Evolutionary conservation across 2,888 invertebrate species (phyloP).

Genomic region (Leptogaster cylindrica): DNA sequence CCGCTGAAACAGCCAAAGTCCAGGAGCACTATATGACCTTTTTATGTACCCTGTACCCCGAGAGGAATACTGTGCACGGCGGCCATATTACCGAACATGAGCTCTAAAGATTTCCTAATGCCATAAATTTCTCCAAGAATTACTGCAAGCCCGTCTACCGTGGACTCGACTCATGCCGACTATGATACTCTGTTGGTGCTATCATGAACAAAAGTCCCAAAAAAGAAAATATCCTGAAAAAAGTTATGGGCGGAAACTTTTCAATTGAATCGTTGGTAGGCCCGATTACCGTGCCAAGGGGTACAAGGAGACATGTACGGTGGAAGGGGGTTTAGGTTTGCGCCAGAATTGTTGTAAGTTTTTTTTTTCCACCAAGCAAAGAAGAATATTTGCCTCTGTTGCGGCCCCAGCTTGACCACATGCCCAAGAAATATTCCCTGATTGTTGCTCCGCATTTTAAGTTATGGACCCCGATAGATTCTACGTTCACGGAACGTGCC

Average conservation of each 20-base stretch:
- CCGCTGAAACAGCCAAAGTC: background rate
- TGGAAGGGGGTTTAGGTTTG: too few species aligned
- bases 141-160: background rate
- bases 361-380: background rate
- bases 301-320: too few species aligned
- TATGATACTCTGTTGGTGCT: background rate
- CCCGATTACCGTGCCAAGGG: background rate
- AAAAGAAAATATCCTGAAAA: constrained; percentile 6
- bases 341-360: too few species aligned
- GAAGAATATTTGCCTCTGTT: background rate
- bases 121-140: constrained; percentile 32
- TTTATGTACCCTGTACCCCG: constrained; percentile 18
- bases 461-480: constrained; percentile 19
- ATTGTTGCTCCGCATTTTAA: constrained; percentile 15
- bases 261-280: constrained; percentile 16
- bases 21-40: background rate
- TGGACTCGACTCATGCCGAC: background rate
- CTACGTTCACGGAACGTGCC: background rate
- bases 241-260: constrained; percentile 33
- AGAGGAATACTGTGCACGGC: constrained; percentile 1
- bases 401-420: constrained; percentile 21
- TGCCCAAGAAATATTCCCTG: constrained; percentile 24
- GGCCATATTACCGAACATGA: constrained; percentile 6
- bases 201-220: background rate
- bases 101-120: constrained; percentile 25